Evolutionary conservation across 2,888 invertebrate species (phyloP).

Genomic region (Drosophila quasianomalipes): DNA sequence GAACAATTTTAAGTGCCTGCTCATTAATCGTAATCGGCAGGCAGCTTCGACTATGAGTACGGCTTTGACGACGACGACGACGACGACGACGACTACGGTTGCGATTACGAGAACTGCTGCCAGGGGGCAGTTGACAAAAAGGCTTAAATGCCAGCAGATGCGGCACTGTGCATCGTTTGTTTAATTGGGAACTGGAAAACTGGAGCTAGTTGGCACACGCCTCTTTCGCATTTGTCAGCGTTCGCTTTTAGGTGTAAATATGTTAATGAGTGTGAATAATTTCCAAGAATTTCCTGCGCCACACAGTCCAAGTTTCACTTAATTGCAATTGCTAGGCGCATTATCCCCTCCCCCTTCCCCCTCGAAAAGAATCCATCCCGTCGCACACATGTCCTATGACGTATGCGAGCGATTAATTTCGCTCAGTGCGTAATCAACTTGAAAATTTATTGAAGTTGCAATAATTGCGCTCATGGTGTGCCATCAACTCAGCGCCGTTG

Average conservation of each 20-base stretch:
- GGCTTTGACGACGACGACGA: neutral
- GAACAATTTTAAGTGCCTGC: slow-evolving; percentile 75
- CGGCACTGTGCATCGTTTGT: slow-evolving; percentile 51
- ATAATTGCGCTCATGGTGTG: slow-evolving; percentile 71
- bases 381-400: slow-evolving; percentile 60
- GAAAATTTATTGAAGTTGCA: slow-evolving; percentile 80
- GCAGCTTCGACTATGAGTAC: slow-evolving; percentile 17
- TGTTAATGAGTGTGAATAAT: slow-evolving; percentile 77
- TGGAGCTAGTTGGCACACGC: slow-evolving; percentile 52
- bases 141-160: slow-evolving; percentile 19
- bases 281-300: slow-evolving; percentile 65
- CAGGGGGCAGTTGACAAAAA: slow-evolving; percentile 54
- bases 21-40: slow-evolving; percentile 84
- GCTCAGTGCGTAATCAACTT: slow-evolving; percentile 75
- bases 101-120: slow-evolving; percentile 48
- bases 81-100: neutral
- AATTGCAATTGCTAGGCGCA: slow-evolving; percentile 67
- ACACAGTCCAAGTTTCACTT: slow-evolving; percentile 56
- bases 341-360: neutral
- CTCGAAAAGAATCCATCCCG: neutral
- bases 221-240: slow-evolving; percentile 73
- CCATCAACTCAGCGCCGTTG: slow-evolving; percentile 17
- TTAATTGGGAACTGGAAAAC: slow-evolving; percentile 74
- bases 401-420: slow-evolving; percentile 75
- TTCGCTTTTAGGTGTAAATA: slow-evolving; percentile 78